Evolutionary conservation across 2,888 invertebrate species (phyloP), one percentile per base, ranked within the genome.

Genomic region (Hyposoter didymator): DNA sequence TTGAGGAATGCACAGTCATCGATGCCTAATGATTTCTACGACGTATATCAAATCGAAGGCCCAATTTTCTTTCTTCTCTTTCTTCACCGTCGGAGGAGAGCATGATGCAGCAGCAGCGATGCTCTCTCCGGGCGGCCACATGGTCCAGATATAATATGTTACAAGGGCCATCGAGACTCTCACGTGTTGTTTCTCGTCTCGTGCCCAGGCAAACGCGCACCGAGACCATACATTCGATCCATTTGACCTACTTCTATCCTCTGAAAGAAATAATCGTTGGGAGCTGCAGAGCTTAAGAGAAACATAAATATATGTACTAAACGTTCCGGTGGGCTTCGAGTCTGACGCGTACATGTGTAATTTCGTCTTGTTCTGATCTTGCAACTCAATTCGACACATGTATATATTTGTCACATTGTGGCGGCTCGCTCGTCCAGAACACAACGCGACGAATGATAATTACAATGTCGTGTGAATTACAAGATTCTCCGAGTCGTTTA

Each of bases 1-100:
- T 62, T 66, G 22, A 62, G 66, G 69, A 83, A 83, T 45, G 85
- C 85, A 47, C 19, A 75, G 85, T 87, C 87, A 87, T 83, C 67
- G 85, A 80, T 78, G 76, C 80, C 79, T 78, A 78, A 85, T 83
- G 85, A 87, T 87, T 79, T 83, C 52, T 78, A 72, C 52, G 74
- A 67, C 76, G 62, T 70, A 76, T 70, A 80, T 83, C 76, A 66
- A 74, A 82, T 67, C 76, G 28, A 69, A 59, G 79, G 67, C 79
- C 82, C 75, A 83, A 84, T 85, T 83, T 45, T 66, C 43, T 62
- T 35, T 81, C 66, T 28, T 74, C 17, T 67, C 45, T 84, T 52
- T 43, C 47, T 59, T 66, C 52, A 43, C 76, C 49, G 67, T 75
- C 80, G 66, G 43, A 62, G 62, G 32, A 45, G 45, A 82, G 73